These are phyloP conservation scores for Drosophila pseudotakahashii DNA, from an alignment of 2,888 invertebrate genomes.

Conservation along the genomic window DNA sequence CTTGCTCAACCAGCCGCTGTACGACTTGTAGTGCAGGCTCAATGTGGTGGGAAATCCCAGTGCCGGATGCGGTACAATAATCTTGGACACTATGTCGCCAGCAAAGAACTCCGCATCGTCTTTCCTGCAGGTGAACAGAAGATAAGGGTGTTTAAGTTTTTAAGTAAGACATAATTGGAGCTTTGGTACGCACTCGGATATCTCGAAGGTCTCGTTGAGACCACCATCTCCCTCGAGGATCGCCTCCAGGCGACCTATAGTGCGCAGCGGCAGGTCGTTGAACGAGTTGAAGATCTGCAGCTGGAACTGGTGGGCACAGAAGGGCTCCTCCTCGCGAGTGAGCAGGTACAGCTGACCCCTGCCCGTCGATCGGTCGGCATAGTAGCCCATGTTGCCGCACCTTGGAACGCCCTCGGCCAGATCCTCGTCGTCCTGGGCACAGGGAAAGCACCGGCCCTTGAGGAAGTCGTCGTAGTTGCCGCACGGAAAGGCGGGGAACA, in stretches of 20 bases:
- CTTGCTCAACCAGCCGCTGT: slow-evolving; percentile 95
- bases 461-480: slow-evolving; percentile 93
- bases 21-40: slow-evolving; percentile 93
- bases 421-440: slow-evolving; percentile 84
- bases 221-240: slow-evolving; percentile 92
- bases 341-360: slow-evolving; percentile 94
- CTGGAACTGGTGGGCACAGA: slow-evolving; percentile 96
- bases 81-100: slow-evolving; percentile 90
- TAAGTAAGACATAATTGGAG: neutral
- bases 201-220: slow-evolving; percentile 94
- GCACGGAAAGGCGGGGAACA: slow-evolving; percentile 96
- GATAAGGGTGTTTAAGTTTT: neutral
- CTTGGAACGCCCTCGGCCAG: slow-evolving; percentile 85
- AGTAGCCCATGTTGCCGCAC: slow-evolving; percentile 97
- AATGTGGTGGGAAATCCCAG: slow-evolving; percentile 90
- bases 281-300: slow-evolving; percentile 91
- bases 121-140: slow-evolving; percentile 86
- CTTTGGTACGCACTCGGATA: slow-evolving; percentile 88
- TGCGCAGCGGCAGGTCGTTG: slow-evolving; percentile 86
- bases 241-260: slow-evolving; percentile 90
- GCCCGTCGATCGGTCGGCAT: slow-evolving; percentile 93
- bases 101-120: slow-evolving; percentile 90
- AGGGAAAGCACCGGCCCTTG: slow-evolving; percentile 91
- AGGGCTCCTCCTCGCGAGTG: slow-evolving; percentile 95
- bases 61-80: slow-evolving; percentile 95